phyloP scores from a whole-genome alignment of 2,888 invertebrate genomes.

The Onthophagus sagittarius region DNA sequence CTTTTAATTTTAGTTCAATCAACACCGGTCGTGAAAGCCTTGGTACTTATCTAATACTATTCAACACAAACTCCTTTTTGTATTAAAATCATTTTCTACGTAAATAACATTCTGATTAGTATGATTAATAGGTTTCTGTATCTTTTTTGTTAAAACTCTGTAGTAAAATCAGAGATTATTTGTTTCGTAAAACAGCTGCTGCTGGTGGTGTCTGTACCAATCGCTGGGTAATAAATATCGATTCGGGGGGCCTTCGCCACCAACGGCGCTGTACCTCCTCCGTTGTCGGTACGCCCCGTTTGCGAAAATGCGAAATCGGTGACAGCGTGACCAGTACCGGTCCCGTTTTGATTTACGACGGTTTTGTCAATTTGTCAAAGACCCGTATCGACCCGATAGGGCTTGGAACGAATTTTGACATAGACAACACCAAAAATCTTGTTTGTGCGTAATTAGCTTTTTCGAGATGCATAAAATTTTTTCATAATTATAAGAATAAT shows the following conservation, averaged over 20 bases:
- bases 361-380: not conserved
- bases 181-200: slow-evolving; percentile 30
- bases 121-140: too few species aligned
- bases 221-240: slow-evolving; percentile 30
- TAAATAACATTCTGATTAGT: too few species aligned
- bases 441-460: not conserved
- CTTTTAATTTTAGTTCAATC: too few species aligned
- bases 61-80: too few species aligned
- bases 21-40: too few species aligned
- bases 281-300: not conserved
- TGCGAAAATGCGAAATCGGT: slow-evolving; percentile 2
- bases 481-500: too few species aligned
- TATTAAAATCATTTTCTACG: too few species aligned
- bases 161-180: slow-evolving; percentile 27
- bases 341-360: not conserved
- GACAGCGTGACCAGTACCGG: not conserved
- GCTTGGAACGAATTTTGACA: not conserved
- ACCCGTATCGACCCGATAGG: not conserved
- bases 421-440: not conserved
- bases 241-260: slow-evolving; percentile 20
- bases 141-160: too few species aligned
- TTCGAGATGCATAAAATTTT: too few species aligned
- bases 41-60: too few species aligned
- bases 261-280: not conserved
- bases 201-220: slow-evolving; percentile 21